Conservation (phyloP, 2,113 vertebrate genomes). For the Lonchura striata region DNA sequence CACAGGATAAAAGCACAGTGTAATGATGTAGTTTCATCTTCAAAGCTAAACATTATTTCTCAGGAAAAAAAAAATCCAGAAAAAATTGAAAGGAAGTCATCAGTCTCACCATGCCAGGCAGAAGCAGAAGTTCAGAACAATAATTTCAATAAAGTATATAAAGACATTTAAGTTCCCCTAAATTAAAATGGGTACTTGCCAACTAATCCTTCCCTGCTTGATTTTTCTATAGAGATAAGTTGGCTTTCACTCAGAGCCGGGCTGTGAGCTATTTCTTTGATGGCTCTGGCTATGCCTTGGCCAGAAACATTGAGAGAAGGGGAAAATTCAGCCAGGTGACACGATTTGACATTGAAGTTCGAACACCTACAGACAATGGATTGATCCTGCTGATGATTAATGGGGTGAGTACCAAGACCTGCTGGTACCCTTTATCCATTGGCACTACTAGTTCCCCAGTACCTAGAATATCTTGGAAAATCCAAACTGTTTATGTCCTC, state of each 20-base stretch:
- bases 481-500: neutral
- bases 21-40: neutral
- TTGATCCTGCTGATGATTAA: constrained; percentile 92
- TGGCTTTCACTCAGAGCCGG: constrained; percentile 94
- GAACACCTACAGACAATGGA: constrained; percentile 86
- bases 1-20: neutral
- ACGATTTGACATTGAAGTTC: constrained; percentile 93
- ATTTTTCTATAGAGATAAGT: constrained; percentile 81
- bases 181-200: neutral
- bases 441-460: neutral
- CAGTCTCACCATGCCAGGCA: neutral
- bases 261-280: constrained; percentile 95
- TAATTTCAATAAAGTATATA: neutral
- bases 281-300: constrained; percentile 89
- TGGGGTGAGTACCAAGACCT: constrained; percentile 75
- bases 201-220: neutral
- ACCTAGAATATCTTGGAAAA: neutral
- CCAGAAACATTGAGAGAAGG: constrained; percentile 88
- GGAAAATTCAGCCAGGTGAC: constrained; percentile 86
- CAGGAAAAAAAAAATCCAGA: neutral
- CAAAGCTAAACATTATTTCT: neutral
- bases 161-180: neutral
- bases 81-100: neutral
- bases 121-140: neutral
- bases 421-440: neutral